Evolutionary conservation across 2,888 invertebrate genomes (phyloP), one percentile per base, ranked within the genome.

Genomic region (Pseudococcus longispinus): DNA sequence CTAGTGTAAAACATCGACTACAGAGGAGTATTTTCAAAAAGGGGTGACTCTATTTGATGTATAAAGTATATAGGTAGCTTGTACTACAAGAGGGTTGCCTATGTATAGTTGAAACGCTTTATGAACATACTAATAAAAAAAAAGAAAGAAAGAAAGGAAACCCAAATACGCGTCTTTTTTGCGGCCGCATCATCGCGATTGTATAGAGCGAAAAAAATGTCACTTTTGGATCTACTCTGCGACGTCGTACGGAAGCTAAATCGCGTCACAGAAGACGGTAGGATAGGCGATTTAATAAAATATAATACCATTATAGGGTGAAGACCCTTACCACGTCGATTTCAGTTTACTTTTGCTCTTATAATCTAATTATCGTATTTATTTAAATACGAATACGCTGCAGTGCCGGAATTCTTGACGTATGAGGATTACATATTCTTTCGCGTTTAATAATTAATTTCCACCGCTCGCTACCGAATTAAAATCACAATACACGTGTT

Each of bases 21-120:
- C 29, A 70, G 37, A 70, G 5, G 70, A 29, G 70, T 70, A 70
- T 70, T 70, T 70, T 70, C 70, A 70, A 70, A 70, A 70, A 70
- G 70, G 70, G 70, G 70, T 70, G 70, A 70, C 70, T 70, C 70
- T 70, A 70, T 70, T 70, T 70, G 70, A 70, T 70, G 70, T 70
- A 29, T 70, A 70, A 15, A 29, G 8, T 29, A 29, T 70, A 70
- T 70, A 70, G 70, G 70, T 70, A 29, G 29, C 70, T 70, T 26
- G 20, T 70, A 29, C 37, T 29, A 70, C 60, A 29, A 70, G 70
- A 70, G 70, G 70, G 70, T 70, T 70, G 70, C 70, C 60, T 60
- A 55, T 55, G n/a, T 55, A 65, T 65, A 70, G 70, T 29, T 70
- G 70, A 29, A 70, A 70, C 29, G 70, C 70, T 70, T 70, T 29